A percentile compares a stretch with the other conserved stretches of the same genome.
phyloP scores from a whole-genome alignment of 2,888 invertebrate species.

The Tridacna crocea region DNA sequence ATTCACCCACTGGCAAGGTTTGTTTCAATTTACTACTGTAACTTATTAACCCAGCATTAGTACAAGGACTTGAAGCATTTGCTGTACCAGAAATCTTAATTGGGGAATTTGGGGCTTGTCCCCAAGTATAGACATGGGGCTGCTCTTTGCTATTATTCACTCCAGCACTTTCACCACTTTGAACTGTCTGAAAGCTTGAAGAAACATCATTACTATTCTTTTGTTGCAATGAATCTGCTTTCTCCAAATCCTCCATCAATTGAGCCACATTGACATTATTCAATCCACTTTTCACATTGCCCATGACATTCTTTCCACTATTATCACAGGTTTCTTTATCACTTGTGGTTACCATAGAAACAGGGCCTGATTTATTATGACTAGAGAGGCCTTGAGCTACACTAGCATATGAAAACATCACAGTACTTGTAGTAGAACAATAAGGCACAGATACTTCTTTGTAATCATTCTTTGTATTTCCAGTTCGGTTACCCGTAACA shows the following conservation, averaged over 20 bases:
- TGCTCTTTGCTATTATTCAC: conserved; percentile 28
- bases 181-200: conserved; percentile 1
- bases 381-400: conserved; percentile 68
- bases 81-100: neutral
- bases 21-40: conserved; percentile 10
- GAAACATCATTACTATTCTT: neutral
- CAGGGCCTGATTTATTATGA: conserved; percentile 41
- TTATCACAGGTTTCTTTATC: conserved; percentile 54
- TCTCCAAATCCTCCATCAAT: conserved; percentile 58
- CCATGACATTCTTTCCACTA: conserved; percentile 36
- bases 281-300: conserved; percentile 31
- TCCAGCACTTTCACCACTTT: neutral
- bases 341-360: conserved; percentile 30
- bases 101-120: neutral
- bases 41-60: neutral
- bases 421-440: conserved; percentile 12
- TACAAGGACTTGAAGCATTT: neutral
- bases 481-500: conserved; percentile 23
- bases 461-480: neutral
- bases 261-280: conserved; percentile 52
- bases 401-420: conserved; percentile 63
- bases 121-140: conserved; percentile 11
- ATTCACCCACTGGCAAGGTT: too few species aligned
- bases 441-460: conserved; percentile 34
- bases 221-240: conserved; percentile 33